A percentile compares a stretch with the other conserved stretches of the same genome.
These are phyloP conservation scores for Myoxocephalus aenaeus DNA, from an alignment of 2,797 vertebrate genomes.

Conservation along the genomic window DNA sequence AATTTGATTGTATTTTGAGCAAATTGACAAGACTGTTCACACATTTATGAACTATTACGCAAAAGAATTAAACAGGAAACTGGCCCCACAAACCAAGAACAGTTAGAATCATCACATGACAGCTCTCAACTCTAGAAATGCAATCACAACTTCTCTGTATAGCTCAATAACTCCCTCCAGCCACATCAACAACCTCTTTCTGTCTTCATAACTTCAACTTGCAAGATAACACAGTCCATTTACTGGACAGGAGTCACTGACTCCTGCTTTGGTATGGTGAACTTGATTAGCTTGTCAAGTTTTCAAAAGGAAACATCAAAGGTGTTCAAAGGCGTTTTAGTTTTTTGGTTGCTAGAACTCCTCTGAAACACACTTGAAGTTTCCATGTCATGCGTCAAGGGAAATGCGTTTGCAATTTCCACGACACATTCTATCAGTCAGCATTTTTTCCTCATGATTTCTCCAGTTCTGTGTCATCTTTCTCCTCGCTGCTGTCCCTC, in stretches of 20 bases:
- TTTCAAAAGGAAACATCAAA: constrained; percentile 34
- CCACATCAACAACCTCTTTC: constrained; percentile 5
- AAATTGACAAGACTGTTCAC: background rate
- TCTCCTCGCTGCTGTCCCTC: background rate
- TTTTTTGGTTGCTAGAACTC: background rate
- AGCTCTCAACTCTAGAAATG: too few species aligned
- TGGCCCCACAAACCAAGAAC: background rate
- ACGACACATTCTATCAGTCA: background rate
- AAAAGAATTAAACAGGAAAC: background rate
- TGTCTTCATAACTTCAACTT: background rate
- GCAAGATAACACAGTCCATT: background rate
- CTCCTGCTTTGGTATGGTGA: constrained; percentile 2
- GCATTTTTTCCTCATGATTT: background rate
- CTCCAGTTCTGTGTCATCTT: background rate
- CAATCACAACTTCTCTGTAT: background rate
- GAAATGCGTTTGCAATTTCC: background rate
- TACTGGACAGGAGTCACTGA: too few species aligned
- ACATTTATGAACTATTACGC: background rate
- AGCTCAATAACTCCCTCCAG: constrained; percentile 5
- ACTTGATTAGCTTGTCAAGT: constrained; percentile 24
- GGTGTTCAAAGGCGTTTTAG: constrained; percentile 9
- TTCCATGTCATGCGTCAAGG: background rate
- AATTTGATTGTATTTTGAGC: background rate
- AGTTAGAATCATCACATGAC: background rate
- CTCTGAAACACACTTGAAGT: background rate